Evolutionary conservation across 2,888 invertebrate species (phyloP).

Genomic region (Leucania comma): DNA sequence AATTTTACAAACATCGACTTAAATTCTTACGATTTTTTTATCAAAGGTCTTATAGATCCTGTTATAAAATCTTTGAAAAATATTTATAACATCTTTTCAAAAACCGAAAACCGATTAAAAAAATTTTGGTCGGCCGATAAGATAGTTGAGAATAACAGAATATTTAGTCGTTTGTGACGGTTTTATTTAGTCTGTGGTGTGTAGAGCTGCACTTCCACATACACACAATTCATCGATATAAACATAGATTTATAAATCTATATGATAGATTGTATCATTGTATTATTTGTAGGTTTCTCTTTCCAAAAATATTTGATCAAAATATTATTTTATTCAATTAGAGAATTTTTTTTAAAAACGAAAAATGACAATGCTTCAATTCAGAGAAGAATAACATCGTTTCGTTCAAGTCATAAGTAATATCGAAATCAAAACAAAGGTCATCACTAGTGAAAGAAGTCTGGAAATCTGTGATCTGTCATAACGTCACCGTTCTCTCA

Average conservation of each 20-base stretch:
- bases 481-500: slow-evolving; percentile 75
- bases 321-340: too few species aligned
- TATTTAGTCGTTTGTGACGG: not conserved
- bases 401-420: not conserved
- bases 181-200: slow-evolving; percentile 21
- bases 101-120: not conserved
- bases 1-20: too few species aligned
- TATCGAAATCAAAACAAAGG: slow-evolving; percentile 10
- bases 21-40: too few species aligned
- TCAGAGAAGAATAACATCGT: not conserved
- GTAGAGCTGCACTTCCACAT: not conserved
- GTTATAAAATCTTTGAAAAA: too few species aligned
- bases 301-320: too few species aligned
- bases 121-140: not conserved
- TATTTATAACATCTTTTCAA: too few species aligned
- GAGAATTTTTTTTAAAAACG: not conserved
- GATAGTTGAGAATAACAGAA: slow-evolving; percentile 1
- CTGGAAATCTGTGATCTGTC: slow-evolving; percentile 72
- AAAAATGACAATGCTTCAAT: not conserved
- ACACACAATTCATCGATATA: not conserved
- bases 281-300: too few species aligned
- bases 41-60: too few species aligned
- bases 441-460: slow-evolving; percentile 46
- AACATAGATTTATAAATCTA: too few species aligned
- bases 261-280: too few species aligned